Evolutionary conservation across 2,113 vertebrate genomes (phyloP).

Genomic region (Ginglymostoma cirratum): DNA sequence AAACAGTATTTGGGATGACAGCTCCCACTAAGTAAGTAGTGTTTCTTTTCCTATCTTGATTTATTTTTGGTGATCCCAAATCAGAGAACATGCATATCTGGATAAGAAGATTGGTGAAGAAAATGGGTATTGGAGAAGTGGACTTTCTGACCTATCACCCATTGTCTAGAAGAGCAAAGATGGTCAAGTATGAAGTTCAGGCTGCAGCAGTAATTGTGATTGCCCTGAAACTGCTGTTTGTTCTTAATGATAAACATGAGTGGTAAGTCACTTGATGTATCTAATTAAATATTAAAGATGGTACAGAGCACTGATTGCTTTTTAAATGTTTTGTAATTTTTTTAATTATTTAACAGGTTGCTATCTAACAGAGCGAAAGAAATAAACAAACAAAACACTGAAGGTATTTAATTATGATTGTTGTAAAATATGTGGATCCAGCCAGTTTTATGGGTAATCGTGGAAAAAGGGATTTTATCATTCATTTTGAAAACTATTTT

Average conservation of each 20-base stretch:
- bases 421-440: background rate
- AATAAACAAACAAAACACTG: background rate
- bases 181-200: conserved; percentile 72
- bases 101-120: conserved; percentile 63
- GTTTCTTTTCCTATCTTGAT: background rate
- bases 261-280: conserved; percentile 69
- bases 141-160: conserved; percentile 61
- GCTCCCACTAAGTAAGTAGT: background rate
- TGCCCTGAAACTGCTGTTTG: conserved; percentile 76
- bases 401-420: conserved; percentile 14
- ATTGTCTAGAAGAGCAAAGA: conserved; percentile 41
- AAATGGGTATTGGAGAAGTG: conserved; percentile 52
- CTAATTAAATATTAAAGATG: conserved; percentile 50
- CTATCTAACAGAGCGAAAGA: background rate
- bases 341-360: conserved; percentile 28
- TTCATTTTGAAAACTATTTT: background rate
- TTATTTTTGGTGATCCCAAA: background rate
- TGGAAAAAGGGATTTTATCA: background rate
- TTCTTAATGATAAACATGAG: conserved; percentile 73
- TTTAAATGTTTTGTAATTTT: background rate
- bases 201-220: conserved; percentile 71
- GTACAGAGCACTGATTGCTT: background rate
- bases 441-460: background rate
- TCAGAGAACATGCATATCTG: conserved; percentile 73
- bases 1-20: background rate